Base-by-base conservation (phyloP, 37 sponge, comb jelly and placozoan genomes). In the Agelas oroides region DNA sequence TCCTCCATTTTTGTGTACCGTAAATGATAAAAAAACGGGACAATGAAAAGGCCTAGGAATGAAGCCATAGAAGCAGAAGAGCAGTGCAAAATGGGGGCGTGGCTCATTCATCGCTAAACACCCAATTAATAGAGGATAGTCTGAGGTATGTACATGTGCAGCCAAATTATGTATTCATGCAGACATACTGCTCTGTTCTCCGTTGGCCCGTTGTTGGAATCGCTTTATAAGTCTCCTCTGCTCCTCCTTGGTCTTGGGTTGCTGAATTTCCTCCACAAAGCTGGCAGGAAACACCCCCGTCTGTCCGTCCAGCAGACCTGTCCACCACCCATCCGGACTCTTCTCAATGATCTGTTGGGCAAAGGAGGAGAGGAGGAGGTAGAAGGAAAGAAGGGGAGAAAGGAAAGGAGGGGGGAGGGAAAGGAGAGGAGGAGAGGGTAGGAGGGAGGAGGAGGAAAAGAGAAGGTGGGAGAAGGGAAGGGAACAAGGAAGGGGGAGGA, bases 271-370 rank as follows among this genome's bases (percentile, higher is more conserved):
- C 81, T 84, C 80, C 34, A 93, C 94, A 86, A 93, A 93, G 62
- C 94, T 93, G 61, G 90, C 94, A 16, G 94, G 94, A 38, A 93
- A 89, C 11, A 71, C 82, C 24, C 94, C 94, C 18, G 11, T 39
- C 30, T 78, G 70, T 11, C 75, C 90, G 30, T 65, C 74, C 5
- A 86, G 55, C 33, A 57, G 78, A n/a, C 90, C 94, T 24, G 81
- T 89, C 90, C 94, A 93, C 94, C 94, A 93, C 25, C 94, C 94
- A 82, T 93, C 94, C n/a, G 63, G 73, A 72, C 86, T 80, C 75
- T 93, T 93, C 83, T 84, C 90, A 52, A 65, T 73, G 39, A 89
- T 81, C 94, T 93, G 46, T 15, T 0, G 20, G 64, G n/a, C 3
- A 39, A 11, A 59, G 34, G 13, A 61, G 34, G 39, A 62, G 14